Percentiles rank a stretch among this genome's conserved stretches.
Conservation (phyloP, 2,888 invertebrate species). For the Pammene fasciana region DNA sequence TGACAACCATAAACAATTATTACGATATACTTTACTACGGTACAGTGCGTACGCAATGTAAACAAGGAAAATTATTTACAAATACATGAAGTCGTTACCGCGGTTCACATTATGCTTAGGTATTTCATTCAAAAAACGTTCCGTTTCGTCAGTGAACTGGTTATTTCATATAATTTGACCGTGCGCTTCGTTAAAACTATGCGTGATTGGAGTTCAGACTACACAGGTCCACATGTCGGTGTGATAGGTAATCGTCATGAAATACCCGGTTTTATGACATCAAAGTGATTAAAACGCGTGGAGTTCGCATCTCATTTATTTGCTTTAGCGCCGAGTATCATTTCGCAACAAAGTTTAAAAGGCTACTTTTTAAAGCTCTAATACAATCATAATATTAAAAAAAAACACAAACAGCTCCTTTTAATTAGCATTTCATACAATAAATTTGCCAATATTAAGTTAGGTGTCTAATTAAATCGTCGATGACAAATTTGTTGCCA, state of each 20-base stretch:
- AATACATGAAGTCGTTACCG: slow-evolving; percentile 4
- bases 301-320: too few relatives aligned
- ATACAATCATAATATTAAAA: too few relatives aligned
- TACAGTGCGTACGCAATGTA: not conserved
- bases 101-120: not conserved
- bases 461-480: too few relatives aligned
- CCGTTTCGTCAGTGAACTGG: not conserved
- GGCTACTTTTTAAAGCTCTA: too few relatives aligned
- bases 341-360: too few relatives aligned
- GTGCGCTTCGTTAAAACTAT: not conserved
- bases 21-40: slow-evolving; percentile 15
- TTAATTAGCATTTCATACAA: too few relatives aligned
- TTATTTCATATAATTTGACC: not conserved
- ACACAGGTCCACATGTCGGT: not conserved
- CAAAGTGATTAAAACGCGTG: too few relatives aligned
- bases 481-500: too few relatives aligned
- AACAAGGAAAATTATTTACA: slow-evolving; percentile 19
- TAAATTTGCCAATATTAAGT: too few relatives aligned
- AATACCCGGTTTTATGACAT: not conserved
- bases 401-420: too few relatives aligned
- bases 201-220: not conserved
- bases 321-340: too few relatives aligned
- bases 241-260: not conserved
- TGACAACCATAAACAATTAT: not conserved
- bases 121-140: not conserved